Conservation (phyloP, 2,888 invertebrate genomes). For the Cheilosia soror region DNA sequence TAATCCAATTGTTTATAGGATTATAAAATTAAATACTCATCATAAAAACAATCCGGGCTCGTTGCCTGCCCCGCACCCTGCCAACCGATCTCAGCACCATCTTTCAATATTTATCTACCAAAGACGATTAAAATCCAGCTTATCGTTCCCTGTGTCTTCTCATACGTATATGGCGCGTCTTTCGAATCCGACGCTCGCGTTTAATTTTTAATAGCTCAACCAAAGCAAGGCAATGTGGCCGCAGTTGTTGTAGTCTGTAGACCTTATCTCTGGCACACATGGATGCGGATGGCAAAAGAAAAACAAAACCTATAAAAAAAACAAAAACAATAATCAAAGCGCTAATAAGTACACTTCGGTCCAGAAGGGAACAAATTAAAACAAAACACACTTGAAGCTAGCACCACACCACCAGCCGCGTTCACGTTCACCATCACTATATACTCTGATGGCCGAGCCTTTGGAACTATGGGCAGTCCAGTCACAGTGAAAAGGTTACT, state of each 20-base stretch:
- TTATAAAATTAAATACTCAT: conserved; percentile 73
- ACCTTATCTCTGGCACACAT: conserved; percentile 44
- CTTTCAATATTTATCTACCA: conserved; percentile 65
- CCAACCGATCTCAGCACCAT: conserved; percentile 40
- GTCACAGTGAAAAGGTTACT: conserved; percentile 33
- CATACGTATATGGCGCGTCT: conserved; percentile 7
- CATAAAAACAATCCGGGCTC: conserved; percentile 61
- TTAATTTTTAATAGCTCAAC: conserved; percentile 30
- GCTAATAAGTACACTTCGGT: conserved; percentile 63
- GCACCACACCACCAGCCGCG: conserved; percentile 53
- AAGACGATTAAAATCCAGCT: conserved; percentile 73
- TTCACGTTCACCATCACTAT: not conserved
- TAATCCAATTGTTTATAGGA: conserved; percentile 73
- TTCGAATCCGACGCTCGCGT: conserved; percentile 39
- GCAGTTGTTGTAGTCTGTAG: conserved; percentile 29
- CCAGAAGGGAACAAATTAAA: conserved; percentile 52
- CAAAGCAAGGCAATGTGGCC: conserved; percentile 56
- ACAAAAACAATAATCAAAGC: conserved; percentile 63
- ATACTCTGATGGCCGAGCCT: not conserved
- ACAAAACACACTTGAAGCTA: conserved; percentile 39
- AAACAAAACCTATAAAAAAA: conserved; percentile 38
- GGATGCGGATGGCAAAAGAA: conserved; percentile 56
- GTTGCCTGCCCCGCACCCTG: not conserved
- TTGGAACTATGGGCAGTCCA: not conserved
- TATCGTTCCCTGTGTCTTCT: conserved; percentile 36